Conservation (phyloP, 2,113 vertebrate genomes). For the Zosterops lateralis region DNA sequence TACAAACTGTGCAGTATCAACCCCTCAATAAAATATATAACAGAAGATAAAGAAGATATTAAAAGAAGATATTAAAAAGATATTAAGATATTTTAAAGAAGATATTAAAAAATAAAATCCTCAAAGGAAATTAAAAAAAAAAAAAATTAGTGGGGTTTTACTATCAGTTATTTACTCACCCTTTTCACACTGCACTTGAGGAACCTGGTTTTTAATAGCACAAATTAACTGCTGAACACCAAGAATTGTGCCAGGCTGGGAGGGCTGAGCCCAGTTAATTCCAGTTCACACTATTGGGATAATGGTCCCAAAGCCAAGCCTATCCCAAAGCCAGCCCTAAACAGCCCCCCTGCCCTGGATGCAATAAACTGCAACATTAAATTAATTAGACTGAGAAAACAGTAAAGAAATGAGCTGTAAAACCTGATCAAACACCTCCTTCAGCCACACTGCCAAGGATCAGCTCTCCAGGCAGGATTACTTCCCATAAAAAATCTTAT, state of each 20-base stretch:
- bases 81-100: no score
- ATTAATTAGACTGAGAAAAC: not conserved
- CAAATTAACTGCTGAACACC: not conserved
- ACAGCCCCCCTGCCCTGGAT: not conserved
- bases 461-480: not conserved
- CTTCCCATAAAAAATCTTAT: not conserved
- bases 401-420: not conserved
- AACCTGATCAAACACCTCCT: not conserved
- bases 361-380: not conserved
- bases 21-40: not conserved
- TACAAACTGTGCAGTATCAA: rapidly evolving
- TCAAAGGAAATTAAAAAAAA: not conserved
- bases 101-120: not conserved
- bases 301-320: rapidly evolving
- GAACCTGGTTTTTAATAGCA: not conserved
- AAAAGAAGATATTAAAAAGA: no score
- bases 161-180: not conserved
- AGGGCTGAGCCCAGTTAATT: rapidly evolving
- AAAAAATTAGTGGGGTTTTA: not conserved
- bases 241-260: not conserved
- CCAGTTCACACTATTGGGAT: not conserved
- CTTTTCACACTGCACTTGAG: not conserved
- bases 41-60: not conserved
- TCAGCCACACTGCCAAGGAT: not conserved
- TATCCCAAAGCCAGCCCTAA: not conserved